Evolutionary conservation across 2,888 invertebrate genomes (phyloP).

Genomic region (Agriopis leucophaearia): DNA sequence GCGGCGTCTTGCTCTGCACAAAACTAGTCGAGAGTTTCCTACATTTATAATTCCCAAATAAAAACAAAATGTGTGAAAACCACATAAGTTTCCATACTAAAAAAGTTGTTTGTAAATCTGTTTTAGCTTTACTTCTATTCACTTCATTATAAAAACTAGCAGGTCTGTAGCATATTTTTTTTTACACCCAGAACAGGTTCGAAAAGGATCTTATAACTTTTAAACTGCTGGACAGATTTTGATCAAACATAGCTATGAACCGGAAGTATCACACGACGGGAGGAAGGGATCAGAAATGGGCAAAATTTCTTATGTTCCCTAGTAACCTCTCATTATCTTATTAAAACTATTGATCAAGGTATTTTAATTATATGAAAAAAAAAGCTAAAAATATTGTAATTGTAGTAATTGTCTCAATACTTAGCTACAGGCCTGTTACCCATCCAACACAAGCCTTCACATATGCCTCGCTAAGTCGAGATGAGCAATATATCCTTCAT

Average conservation of each 20-base stretch:
- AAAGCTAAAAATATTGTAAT: not conserved
- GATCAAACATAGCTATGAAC: too few relatives aligned
- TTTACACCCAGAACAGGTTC: too few relatives aligned
- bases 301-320: too few relatives aligned
- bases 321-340: too few relatives aligned
- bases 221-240: too few relatives aligned
- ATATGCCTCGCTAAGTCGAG: not conserved
- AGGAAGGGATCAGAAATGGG: too few relatives aligned
- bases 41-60: not conserved
- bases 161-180: not conserved
- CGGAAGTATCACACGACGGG: too few relatives aligned
- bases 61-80: too few relatives aligned
- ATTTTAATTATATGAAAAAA: not conserved
- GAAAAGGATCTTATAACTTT: too few relatives aligned
- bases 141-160: not conserved
- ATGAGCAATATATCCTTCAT: not conserved
- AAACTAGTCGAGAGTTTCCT: not conserved
- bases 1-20: too few relatives aligned
- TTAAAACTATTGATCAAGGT: too few relatives aligned
- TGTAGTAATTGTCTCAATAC: not conserved
- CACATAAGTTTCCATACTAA: too few relatives aligned
- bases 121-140: not conserved
- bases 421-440: constrained; percentile 9
- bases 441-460: not conserved
- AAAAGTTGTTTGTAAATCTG: not conserved